phyloP scores from a whole-genome alignment of 2,888 invertebrate species.

The Polietes domitor region DNA sequence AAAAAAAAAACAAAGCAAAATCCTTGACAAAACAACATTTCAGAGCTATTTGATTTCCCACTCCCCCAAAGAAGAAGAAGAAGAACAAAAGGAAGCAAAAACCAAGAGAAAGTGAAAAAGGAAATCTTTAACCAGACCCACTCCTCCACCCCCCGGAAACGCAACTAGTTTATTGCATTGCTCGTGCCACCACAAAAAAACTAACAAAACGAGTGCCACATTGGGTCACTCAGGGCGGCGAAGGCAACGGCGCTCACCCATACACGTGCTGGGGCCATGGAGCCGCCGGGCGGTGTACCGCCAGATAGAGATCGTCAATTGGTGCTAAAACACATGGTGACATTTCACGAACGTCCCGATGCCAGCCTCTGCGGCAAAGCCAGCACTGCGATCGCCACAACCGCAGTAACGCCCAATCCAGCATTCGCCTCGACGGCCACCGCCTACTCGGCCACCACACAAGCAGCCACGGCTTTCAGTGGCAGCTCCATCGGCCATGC shows the following conservation, averaged over 20 bases:
- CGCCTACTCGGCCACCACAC: slow-evolving; percentile 73
- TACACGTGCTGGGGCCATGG: slow-evolving; percentile 77
- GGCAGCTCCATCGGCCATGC: slow-evolving; percentile 71
- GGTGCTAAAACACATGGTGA: slow-evolving; percentile 69
- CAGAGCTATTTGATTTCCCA: slow-evolving; percentile 17
- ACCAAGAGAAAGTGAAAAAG: background rate
- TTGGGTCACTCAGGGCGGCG: slow-evolving; percentile 73
- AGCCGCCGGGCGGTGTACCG: slow-evolving; percentile 78
- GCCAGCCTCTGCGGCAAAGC: slow-evolving; percentile 44
- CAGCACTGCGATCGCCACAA: slow-evolving; percentile 33
- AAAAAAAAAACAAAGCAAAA: no score
- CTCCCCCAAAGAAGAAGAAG: background rate
- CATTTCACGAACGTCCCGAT: slow-evolving; percentile 61
- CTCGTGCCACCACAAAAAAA: slow-evolving; percentile 20
- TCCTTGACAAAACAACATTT: slow-evolving; percentile 11
- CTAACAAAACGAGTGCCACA: slow-evolving; percentile 68
- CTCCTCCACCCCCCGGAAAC: background rate
- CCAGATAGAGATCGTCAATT: slow-evolving; percentile 78
- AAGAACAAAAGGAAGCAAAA: background rate
- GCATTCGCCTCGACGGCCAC: slow-evolving; percentile 73
- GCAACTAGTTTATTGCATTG: background rate
- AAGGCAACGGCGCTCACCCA: slow-evolving; percentile 69
- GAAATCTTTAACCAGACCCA: background rate
- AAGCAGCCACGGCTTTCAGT: slow-evolving; percentile 74
- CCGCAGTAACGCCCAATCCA: slow-evolving; percentile 64